Evolutionary conservation across 2,797 vertebrate species (phyloP).

Genomic region (Xenops minutus): DNA sequence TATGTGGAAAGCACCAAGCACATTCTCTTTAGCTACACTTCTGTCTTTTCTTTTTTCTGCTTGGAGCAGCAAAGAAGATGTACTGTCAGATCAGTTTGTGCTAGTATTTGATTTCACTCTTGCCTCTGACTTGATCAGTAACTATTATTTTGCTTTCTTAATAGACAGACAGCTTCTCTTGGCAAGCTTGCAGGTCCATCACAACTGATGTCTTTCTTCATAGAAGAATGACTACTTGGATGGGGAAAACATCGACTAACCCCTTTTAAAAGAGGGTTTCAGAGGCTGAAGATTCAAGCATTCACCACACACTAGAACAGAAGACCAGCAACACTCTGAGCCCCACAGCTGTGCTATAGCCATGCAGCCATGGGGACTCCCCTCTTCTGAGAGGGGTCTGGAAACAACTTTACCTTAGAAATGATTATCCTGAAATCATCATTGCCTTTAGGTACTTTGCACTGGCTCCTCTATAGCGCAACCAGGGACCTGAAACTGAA

Average conservation of each 20-base stretch:
- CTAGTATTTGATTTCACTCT: neutral
- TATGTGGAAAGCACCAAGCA: neutral
- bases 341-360: accelerated
- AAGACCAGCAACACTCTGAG: neutral
- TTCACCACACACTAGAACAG: accelerated
- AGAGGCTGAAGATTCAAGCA: neutral
- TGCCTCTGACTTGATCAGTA: neutral
- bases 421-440: neutral
- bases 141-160: neutral
- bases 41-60: neutral
- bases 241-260: neutral
- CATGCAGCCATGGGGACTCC: neutral
- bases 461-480: neutral
- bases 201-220: neutral
- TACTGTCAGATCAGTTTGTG: neutral
- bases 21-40: neutral
- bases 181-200: neutral
- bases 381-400: neutral
- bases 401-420: neutral
- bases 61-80: neutral
- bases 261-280: neutral
- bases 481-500: neutral
- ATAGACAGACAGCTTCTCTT: neutral
- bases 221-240: neutral
- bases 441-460: neutral